These are phyloP conservation scores for Enteromius trimaculatus DNA, from an alignment of 2,797 vertebrate species.

Conservation along the genomic window DNA sequence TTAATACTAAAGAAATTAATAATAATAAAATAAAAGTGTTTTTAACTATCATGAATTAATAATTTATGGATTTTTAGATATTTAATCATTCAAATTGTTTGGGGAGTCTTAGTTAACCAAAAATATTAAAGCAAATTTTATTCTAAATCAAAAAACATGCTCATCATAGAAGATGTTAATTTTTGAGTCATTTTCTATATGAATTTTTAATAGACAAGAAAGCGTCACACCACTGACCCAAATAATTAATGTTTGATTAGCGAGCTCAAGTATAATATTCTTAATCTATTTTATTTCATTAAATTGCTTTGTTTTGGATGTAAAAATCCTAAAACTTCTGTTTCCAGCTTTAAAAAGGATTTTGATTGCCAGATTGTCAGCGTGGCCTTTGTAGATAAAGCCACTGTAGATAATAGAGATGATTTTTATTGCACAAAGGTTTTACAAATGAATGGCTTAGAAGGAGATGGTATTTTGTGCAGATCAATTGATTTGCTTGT, in stretches of 20 bases:
- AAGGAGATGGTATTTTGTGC: constrained; percentile 8
- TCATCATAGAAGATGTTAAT: background rate
- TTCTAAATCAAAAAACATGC: background rate
- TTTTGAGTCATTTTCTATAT: background rate
- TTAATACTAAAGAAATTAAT: too few species aligned
- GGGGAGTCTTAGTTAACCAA: background rate
- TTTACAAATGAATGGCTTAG: constrained; percentile 38
- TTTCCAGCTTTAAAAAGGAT: background rate
- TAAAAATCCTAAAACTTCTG: background rate
- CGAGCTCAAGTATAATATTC: background rate
- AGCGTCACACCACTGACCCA: background rate
- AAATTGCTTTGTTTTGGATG: background rate
- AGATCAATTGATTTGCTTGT: constrained; percentile 29
- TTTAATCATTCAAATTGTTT: background rate
- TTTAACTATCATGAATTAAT: background rate
- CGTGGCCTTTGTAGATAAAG: constrained; percentile 7
- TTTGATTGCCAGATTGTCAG: constrained; percentile 5
- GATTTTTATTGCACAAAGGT: constrained; percentile 20
- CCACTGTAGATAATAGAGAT: constrained; percentile 1
- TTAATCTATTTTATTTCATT: background rate
- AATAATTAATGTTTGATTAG: constrained; percentile 7
- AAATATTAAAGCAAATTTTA: background rate
- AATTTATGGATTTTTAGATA: background rate
- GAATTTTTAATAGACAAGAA: background rate
- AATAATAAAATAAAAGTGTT: too few species aligned